Percentiles rank a stretch among this genome's conserved stretches.
Conservation (phyloP, 2,113 vertebrate species). For the Scartelaos histophorus region DNA sequence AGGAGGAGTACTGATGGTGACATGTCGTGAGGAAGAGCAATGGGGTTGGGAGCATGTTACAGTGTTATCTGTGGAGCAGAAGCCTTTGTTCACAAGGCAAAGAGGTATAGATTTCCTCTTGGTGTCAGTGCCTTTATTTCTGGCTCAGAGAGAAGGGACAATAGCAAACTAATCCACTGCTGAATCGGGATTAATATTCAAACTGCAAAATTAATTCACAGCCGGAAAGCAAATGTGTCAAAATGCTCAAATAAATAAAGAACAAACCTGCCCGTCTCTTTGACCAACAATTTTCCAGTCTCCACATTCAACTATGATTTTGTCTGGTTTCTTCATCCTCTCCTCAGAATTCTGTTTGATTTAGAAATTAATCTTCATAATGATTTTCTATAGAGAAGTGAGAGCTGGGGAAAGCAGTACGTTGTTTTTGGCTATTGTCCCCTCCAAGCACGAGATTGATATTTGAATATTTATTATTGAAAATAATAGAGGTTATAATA, state of each 20-base stretch:
- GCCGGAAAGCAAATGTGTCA: constrained; percentile 75
- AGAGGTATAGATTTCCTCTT: constrained; percentile 77
- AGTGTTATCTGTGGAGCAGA: constrained; percentile 78
- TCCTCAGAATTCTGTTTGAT: constrained; percentile 68
- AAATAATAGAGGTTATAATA: constrained; percentile 96
- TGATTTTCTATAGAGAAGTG: constrained; percentile 77
- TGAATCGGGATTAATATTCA: constrained; percentile 82
- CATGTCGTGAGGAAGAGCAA: constrained; percentile 39
- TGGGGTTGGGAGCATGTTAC: constrained; percentile 52
- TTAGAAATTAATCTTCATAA: constrained; percentile 78
- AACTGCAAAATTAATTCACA: constrained; percentile 80
- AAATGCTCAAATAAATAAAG: constrained; percentile 75
- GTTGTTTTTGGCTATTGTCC: constrained; percentile 81
- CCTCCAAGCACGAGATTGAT: constrained; percentile 90
- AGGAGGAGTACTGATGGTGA: constrained; percentile 36
- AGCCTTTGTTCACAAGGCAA: constrained; percentile 76
- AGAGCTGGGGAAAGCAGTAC: constrained; percentile 64
- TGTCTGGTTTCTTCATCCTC: constrained; percentile 51
- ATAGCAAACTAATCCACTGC: constrained; percentile 78
- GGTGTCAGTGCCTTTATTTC: constrained; percentile 75
- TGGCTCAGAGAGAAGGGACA: constrained; percentile 76
- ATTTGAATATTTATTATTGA: constrained; percentile 98
- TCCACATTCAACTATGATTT: constrained; percentile 70
- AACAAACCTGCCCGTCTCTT: constrained; percentile 63
- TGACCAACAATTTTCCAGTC: constrained; percentile 65